Evolutionary conservation across 2,113 vertebrate species (phyloP).

Genomic region (Apodemus speciosus): DNA sequence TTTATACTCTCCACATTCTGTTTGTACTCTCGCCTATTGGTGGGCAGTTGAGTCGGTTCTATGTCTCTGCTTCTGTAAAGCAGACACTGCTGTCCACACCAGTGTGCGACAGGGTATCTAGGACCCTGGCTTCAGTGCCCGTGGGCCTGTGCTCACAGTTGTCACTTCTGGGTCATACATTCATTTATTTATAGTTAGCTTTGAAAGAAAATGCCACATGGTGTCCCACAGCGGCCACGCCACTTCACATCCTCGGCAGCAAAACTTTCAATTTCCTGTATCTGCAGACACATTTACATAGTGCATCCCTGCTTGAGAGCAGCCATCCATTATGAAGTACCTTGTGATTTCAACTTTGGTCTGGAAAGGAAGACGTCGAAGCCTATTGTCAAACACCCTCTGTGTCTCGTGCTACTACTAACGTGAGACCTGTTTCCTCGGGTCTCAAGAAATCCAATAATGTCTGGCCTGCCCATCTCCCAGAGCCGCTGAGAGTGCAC

Average conservation of each 20-base stretch:
- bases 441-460: not conserved
- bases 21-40: not conserved
- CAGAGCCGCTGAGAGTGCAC: not conserved
- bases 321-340: not conserved
- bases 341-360: not conserved
- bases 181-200: conserved; percentile 1
- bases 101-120: not conserved
- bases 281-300: not conserved
- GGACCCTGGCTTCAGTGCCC: not conserved
- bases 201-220: not conserved
- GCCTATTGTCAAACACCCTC: not conserved
- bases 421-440: not conserved
- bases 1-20: not conserved
- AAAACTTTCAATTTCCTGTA: not conserved
- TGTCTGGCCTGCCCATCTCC: not conserved
- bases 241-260: not conserved
- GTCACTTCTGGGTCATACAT: not conserved
- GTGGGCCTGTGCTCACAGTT: not conserved
- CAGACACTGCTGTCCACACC: not conserved
- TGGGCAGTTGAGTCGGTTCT: not conserved
- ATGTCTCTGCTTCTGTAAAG: not conserved
- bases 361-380: not conserved
- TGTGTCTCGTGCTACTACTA: not conserved
- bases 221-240: not conserved
- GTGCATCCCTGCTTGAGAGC: not conserved